phyloP scores from a whole-genome alignment of 2,888 invertebrate genomes.

The Diadegma fenestrale region DNA sequence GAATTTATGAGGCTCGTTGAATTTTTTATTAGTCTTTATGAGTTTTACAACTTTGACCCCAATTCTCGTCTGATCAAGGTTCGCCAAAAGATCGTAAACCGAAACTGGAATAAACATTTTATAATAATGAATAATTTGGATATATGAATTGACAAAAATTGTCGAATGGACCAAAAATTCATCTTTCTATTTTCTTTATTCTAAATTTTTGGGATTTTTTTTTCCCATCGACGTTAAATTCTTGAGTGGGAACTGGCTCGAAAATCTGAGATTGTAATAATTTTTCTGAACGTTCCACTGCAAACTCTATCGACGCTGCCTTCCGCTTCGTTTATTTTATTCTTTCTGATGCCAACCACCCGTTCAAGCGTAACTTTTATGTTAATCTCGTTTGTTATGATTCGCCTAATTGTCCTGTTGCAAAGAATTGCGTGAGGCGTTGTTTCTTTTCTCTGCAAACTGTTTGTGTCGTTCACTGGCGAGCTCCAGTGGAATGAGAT shows the following conservation, averaged over 20 bases:
- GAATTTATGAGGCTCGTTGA: slow-evolving; percentile 5
- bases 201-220: neutral
- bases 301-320: neutral
- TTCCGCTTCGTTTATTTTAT: slow-evolving; percentile 1
- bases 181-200: neutral
- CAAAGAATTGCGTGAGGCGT: slow-evolving; percentile 53
- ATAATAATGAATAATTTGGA: neutral
- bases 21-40: neutral
- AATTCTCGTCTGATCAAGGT: neutral
- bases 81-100: neutral
- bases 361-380: slow-evolving; percentile 59
- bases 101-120: neutral
- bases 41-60: slow-evolving; percentile 15
- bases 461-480: neutral
- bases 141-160: neutral
- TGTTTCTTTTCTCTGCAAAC: slow-evolving; percentile 30
- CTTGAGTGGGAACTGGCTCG: neutral
- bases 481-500: slow-evolving; percentile 7
- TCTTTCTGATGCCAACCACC: slow-evolving; percentile 21
- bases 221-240: neutral
- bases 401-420: slow-evolving; percentile 56
- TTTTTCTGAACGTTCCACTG: neutral
- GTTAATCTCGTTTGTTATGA: slow-evolving; percentile 58
- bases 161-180: neutral
- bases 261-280: too few relatives aligned